Evolutionary conservation across 2,113 vertebrate genomes (phyloP), one percentile per base, ranked within the genome.

Genomic region (Mustela nigripes): DNA sequence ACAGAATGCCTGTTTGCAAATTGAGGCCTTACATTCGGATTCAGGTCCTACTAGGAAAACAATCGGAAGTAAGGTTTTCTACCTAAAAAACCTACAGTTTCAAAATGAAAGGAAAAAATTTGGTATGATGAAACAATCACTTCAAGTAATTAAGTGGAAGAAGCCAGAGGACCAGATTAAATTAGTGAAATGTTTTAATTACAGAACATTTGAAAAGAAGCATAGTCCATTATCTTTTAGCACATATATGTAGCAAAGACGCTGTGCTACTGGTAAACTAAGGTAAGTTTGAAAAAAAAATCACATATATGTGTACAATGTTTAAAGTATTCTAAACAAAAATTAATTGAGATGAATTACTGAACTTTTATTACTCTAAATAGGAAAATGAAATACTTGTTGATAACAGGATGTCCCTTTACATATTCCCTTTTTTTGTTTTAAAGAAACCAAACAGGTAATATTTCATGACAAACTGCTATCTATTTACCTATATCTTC

Each of bases 111-210:
- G 62, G 82, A 82, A 36, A 90, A 97, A 96, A 81, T 81, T 31
- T 65, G 85, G 63, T 93, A 56, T 80, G 91, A 96, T 96, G 81
- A 95, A 94, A 95, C 88, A 94, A 81, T 96, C 91, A 58, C 63
- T 82, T 95, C 95, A 97, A 91, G 87, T 96, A 98, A 98, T 98
- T 98, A 96, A 92, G 60, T 94, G 63, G 94, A 95, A 96, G 95
- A 98, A 98, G 85, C 91, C 98, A 98, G 94, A 98, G 95, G 84
- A 96, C 81, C 95, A 97, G 92, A 98, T 97, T 97, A 98, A 97
- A 97, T 97, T 88, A 97, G 81, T 86, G 88, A 94, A 96, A 95
- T 84, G 76, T 94, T 98, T 97, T 97, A 98, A 98, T 98, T 98
- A 96, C 96, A 97, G 94, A 96, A 97, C 60, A 95, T 98, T 95